A percentile compares a stretch with the other conserved stretches of the same genome.
phyloP scores from a whole-genome alignment of 2,888 invertebrate genomes.

The Aphidius colemani region DNA sequence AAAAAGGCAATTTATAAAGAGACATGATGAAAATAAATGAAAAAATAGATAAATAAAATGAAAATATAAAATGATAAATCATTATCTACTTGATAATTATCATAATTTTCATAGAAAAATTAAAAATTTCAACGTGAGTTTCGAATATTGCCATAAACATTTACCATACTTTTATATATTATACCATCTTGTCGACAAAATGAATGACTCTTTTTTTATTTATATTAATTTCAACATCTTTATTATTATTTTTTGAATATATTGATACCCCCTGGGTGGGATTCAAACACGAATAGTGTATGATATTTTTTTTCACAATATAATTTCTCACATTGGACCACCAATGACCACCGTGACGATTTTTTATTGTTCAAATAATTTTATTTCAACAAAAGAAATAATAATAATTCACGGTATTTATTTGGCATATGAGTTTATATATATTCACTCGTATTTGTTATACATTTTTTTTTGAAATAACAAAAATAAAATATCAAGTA shows the following conservation, averaged over 20 bases:
- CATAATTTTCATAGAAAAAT: neutral
- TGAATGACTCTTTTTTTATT: neutral
- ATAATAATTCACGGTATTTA: neutral
- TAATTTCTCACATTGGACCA: constrained; percentile 21
- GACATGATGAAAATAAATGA: neutral
- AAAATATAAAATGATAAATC: too few species aligned
- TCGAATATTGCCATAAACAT: too few species aligned
- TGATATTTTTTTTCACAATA: constrained; percentile 14
- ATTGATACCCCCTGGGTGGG: neutral
- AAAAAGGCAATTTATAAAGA: too few species aligned
- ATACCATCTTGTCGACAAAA: neutral
- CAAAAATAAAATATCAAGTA: neutral
- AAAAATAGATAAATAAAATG: neutral
- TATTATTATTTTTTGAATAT: neutral
- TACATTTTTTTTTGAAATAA: constrained; percentile 5
- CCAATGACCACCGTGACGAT: constrained; percentile 1
- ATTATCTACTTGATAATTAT: too few species aligned
- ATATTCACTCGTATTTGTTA: neutral
- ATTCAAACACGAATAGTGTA: constrained; percentile 1
- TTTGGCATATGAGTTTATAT: constrained; percentile 6
- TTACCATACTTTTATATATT: neutral
- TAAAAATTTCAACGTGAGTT: too few species aligned
- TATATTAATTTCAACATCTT: neutral
- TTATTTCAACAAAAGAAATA: constrained; percentile 1
- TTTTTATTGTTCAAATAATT: too few species aligned